Evolutionary conservation across 2,888 invertebrate species (phyloP), one percentile per base, ranked within the genome.

Genomic region (Scelioninae gen. 1): DNA sequence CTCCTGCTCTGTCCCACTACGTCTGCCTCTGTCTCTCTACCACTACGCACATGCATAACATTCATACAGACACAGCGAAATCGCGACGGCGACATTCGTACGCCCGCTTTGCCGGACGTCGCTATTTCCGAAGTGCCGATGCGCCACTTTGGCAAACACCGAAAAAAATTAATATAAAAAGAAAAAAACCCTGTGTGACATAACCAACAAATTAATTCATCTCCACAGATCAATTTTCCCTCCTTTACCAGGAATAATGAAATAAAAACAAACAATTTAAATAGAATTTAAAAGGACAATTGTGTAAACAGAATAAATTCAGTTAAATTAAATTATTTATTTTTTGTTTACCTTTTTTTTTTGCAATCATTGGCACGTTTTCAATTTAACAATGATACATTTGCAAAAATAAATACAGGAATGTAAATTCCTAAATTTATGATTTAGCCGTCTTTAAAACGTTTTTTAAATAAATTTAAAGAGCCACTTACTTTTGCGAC

Each of bases 21-120:
- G 38, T 38, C 8, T 11, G 13, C 47, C 47, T 47, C 47, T 11
- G 47, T 47, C 29, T 5, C 29, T 13, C 49, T 10, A n/a, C 29
- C 58, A 43, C 43, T 43, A 62, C 51, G 31, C 16, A 40, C 40
- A 5, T 38, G 43, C 72, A 15, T 51, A 51, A n/a, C 43, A 43
- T n/a, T 43, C 60, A 23, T 43, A 45, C 68, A 34, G 29, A 40
- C 56, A 76, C 66, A 53, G 69, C 13, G 58, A 43, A 31, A 55
- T 38, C 55, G 56, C 38, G 51, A 60, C 53, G 43, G 45, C 56
- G 55, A 38, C 51, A 43, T 32, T 43, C 53, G 53, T 60, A 31
- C 69, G 49, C 29, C 23, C 49, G 56, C 38, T 69, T 16, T 56
- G 62, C 76, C 82, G 82, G 82, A 82, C 77, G 82, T 82, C 43